Evolutionary conservation across 2,888 invertebrate genomes (phyloP), one percentile per base, ranked within the genome.

Genomic region (Chalcosyrphus nemorum): DNA sequence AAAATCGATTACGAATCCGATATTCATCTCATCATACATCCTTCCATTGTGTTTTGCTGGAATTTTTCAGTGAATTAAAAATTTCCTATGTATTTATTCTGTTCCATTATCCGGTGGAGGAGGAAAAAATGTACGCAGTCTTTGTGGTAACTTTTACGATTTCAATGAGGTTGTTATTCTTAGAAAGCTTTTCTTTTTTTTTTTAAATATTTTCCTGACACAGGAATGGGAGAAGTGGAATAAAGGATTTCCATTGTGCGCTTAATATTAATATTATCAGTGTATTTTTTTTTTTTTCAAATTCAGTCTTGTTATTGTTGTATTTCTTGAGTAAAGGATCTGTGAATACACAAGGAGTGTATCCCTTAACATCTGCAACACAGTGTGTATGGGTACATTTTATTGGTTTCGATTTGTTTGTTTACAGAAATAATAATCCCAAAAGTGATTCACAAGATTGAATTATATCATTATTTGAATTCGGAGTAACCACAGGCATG

Each of bases 381-480:
- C 9, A 50, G 1, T 45, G 47, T 54, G 43, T 47, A 54, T 68
- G 45, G 45, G 32, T 29, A 41, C 84, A 80, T 80, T 84, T 84
- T 59, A 80, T 80, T 74, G 84, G 84, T 75, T 80, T 84, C 80
- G 70, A 74, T 75, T 74, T 70, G 65, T 70, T 84, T 84, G 80
- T 80, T 82, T 82, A 78, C 50, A 84, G 63, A 80, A 84, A 84
- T 84, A 84, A 84, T 84, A 84, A 84, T 84, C 72, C 84, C 29
- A 80, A 84, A 80, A 84, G 80, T 84, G 84, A 84, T 84, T 70
- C 80, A 66, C 52, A 38, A 84, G 84, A 84, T 80, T 84, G 84
- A 84, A 84, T 75, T 84, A 80, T 80, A 80, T 70, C 65, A 80
- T 84, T 84, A 84, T 80, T 70, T 75, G 70, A 70, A 84, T 80